Base-by-base conservation (phyloP, 2,888 invertebrate genomes). In the Sabatieria punctata region DNA sequence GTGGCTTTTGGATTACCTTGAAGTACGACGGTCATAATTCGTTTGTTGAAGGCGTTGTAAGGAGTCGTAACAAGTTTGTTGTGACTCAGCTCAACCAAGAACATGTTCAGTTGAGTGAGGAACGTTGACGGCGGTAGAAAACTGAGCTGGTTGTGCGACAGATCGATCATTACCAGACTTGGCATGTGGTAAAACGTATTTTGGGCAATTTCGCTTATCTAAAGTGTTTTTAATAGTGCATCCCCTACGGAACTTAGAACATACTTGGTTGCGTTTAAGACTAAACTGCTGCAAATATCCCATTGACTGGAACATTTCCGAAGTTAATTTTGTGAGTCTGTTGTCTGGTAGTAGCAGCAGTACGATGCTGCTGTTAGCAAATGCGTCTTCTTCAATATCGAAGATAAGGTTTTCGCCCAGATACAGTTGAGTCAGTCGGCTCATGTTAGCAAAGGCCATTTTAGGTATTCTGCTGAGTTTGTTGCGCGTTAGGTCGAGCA, bases 161-260 rank as follows among this genome's bases (percentile, higher is more conserved):
- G 49, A 46, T 64, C 64, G 24, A 64, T 43, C 57, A 64, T 60
- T 22, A 59, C 60, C 13, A 64, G 46, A 2, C 57, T 54, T 1
- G 62, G 57, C 38, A 57, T 58, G 35, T 58, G 54, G 46, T 60
- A 55, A 54, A 64, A 64, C n/a, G 64, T 58, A 45, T 60, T 61
- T 43, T 55, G 56, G 46, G 60, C 52, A n/a, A 65, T 51, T 2
- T 45, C 39, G n/a, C 48, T 51, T 30, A 64, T 59, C 63, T 63
- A 46, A 52, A 59, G 54, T 15, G 18, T 33, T 33, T 13, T 33
- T 42, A 19, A 8, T 38, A n/a, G n/a, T 27, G 42, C 22, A 27
- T n/a, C 11, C n/a, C n/a, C n/a, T n/a, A n/a, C n/a, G n/a, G n/a
- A n/a, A n/a, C n/a, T n/a, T n/a, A n/a, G n/a, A n/a, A n/a, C 53